A percentile compares a stretch with the other conserved stretches of the same genome.
These are phyloP conservation scores for Coreius guichenoti DNA, from an alignment of 2,797 vertebrate species.

Conservation along the genomic window DNA sequence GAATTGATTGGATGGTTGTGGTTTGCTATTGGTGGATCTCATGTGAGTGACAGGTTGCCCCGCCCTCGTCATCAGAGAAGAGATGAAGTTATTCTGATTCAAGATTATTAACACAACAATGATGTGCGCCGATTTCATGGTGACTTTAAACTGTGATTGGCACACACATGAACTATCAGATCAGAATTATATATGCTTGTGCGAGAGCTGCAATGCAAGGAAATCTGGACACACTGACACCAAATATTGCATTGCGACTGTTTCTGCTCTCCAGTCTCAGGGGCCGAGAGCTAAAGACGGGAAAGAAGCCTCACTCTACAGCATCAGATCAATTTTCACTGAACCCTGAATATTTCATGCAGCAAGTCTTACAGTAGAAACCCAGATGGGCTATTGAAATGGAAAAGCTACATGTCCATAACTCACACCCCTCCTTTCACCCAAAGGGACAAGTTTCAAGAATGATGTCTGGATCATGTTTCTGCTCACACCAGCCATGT, in stretches of 20 bases:
- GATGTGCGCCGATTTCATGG: background rate
- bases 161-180: background rate
- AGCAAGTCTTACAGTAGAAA: conserved; percentile 71
- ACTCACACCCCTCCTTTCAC: conserved; percentile 63
- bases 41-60: background rate
- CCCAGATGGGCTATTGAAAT: conserved; percentile 73
- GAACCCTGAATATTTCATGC: conserved; percentile 83
- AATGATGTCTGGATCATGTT: conserved; percentile 79
- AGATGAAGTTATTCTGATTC: background rate
- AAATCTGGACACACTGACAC: conserved; percentile 71
- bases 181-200: background rate
- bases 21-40: too few relatives aligned
- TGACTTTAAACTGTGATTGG: background rate
- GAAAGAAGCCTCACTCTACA: conserved; percentile 83
- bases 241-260: conserved; percentile 71
- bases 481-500: conserved; percentile 73
- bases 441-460: conserved; percentile 68
- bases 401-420: conserved; percentile 66
- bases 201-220: background rate
- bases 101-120: background rate
- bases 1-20: too few relatives aligned
- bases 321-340: conserved; percentile 87
- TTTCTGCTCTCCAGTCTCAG: conserved; percentile 59
- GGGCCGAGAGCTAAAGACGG: conserved; percentile 76
- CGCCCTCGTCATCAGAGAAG: background rate